phyloP scores from a whole-genome alignment of 1,140 invertebrate species.

The Bombus balteatus region DNA sequence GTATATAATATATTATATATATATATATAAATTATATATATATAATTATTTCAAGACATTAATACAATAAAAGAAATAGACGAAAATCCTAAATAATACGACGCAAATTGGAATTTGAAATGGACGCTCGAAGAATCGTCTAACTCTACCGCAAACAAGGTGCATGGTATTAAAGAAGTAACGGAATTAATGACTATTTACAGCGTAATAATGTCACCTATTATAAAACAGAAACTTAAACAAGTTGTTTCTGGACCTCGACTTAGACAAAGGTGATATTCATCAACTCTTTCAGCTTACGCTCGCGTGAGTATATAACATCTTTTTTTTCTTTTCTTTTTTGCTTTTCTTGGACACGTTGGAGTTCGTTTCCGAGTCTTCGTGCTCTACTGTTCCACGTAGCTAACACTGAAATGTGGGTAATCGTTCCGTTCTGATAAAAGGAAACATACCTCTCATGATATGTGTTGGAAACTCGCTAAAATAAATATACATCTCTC shows the following conservation, averaged over 20 bases:
- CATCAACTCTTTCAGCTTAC: background rate
- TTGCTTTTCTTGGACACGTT: background rate
- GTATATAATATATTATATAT: background rate
- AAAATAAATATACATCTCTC: slow-evolving; percentile 51
- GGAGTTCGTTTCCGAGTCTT: background rate
- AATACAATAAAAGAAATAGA: slow-evolving; percentile 7
- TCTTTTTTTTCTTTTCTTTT: background rate
- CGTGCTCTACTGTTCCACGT: background rate
- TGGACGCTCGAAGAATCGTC: background rate
- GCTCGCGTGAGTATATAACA: background rate
- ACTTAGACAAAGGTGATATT: background rate
- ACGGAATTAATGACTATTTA: slow-evolving; percentile 65
- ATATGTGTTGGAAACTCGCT: slow-evolving; percentile 30
- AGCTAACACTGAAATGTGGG: background rate
- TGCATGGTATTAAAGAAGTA: background rate
- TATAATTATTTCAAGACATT: background rate
- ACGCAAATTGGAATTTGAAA: slow-evolving; percentile 1
- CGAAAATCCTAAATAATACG: slow-evolving; percentile 6
- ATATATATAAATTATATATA: background rate
- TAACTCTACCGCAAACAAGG: slow-evolving; percentile 9
- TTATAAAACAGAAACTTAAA: slow-evolving; percentile 10
- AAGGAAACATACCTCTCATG: slow-evolving; percentile 11
- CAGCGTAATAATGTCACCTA: slow-evolving; percentile 57
- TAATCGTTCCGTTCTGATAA: background rate
- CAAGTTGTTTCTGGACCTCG: slow-evolving; percentile 8